Base-by-base conservation (phyloP, 1,140 invertebrate species). In the Halesus radiatus region DNA sequence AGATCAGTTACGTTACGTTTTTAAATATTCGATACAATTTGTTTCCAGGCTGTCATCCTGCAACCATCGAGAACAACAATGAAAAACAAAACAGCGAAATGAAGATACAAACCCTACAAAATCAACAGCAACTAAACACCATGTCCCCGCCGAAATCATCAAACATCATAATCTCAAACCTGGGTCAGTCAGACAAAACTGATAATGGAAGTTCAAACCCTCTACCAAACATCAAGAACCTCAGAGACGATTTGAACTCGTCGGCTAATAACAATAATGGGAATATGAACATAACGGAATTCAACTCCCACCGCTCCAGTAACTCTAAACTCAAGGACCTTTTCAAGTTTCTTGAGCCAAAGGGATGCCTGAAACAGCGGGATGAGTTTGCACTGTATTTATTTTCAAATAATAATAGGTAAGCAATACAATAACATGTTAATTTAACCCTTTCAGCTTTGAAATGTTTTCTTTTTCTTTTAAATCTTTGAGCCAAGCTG, bases 321-420 rank as follows among this genome's bases (percentile, higher is more conserved):
- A 83, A 83, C 76, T 66, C 78, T 74, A 85, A 88, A 76, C 89
- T 93, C 75, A 92, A 90, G 84, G 90, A 93, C 81, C 88, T 94
- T 76, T 93, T 94, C 84, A 91, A 91, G 86, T 93, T 93, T 84
- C 91, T 94, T 80, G 93, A 95, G 85, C 93, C 94, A 20, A 93
- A 92, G 79, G 94, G 94, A 60, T 98, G 95, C 89, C 92, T 98
- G 84, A 94, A 96, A 86, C 94, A 96, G 84, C 92, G 96, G 84
- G 93, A 95, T 77, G 95, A 98, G 85, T 97, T 94, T 88, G 95
- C 97, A 0, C 89, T 98, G 37, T 99, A 97, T 86, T 86, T 98
- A 75, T 97, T 98, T 87, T 91, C 95, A 56, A 93, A 93, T 45
- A 92, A 95, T 80, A 97, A 97, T 89, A 91, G 89, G 95, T 96